Conservation (phyloP, 2,888 invertebrate genomes). For the Chalcosyrphus nemorum region DNA sequence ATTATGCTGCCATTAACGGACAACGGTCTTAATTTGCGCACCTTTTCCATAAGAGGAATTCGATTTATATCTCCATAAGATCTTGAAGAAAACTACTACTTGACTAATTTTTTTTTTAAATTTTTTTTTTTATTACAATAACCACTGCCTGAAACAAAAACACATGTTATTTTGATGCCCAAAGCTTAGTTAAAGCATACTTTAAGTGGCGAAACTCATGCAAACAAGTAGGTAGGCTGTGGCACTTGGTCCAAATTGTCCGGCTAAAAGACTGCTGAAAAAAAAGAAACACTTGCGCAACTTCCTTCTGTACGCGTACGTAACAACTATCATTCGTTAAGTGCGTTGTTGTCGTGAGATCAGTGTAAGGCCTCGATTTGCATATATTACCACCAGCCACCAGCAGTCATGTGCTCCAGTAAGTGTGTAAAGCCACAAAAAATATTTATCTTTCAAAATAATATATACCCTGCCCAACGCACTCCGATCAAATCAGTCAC, state of each 20-base stretch:
- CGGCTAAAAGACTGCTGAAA: slow-evolving; percentile 7
- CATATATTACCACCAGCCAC: slow-evolving; percentile 7
- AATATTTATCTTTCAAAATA: background rate
- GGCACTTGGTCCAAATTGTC: background rate
- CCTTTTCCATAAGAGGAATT: background rate
- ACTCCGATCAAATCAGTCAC: background rate
- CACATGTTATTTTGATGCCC: background rate
- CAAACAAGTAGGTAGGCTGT: background rate
- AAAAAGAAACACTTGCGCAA: slow-evolving; percentile 20
- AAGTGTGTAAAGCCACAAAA: background rate
- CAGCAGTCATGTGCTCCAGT: slow-evolving; percentile 1
- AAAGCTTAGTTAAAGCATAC: background rate
- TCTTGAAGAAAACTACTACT: background rate
- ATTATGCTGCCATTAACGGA: slow-evolving; percentile 2
- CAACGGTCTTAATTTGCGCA: slow-evolving; percentile 4
- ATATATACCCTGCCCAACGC: background rate
- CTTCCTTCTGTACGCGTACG: slow-evolving; percentile 23
- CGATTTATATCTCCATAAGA: background rate
- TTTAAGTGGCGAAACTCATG: background rate
- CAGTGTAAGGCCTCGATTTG: slow-evolving; percentile 2
- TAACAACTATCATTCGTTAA: background rate
- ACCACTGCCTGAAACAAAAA: background rate
- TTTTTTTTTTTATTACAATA: background rate
- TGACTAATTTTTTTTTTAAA: background rate
- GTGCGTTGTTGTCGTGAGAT: slow-evolving; percentile 15